These are phyloP conservation scores for Peromyscus melanophrys DNA, from an alignment of 2,797 vertebrate species.

Conservation along the genomic window DNA sequence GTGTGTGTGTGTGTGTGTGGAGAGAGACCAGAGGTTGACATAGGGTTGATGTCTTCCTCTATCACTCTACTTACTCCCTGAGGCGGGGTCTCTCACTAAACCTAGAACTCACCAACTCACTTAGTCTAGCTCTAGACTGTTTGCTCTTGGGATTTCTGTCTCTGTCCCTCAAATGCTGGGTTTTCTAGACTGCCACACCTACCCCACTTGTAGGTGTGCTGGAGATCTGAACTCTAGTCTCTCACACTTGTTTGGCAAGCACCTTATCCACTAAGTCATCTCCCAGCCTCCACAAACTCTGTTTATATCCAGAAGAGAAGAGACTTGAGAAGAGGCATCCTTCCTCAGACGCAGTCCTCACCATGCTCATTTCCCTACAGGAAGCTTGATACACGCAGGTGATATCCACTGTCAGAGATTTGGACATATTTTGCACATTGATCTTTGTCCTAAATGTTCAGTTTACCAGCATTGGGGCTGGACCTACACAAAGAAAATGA, in stretches of 20 bases:
- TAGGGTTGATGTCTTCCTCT: neutral
- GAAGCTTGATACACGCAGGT: neutral
- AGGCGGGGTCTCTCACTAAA: neutral
- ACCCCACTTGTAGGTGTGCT: neutral
- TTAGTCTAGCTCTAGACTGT: neutral
- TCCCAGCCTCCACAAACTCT: neutral
- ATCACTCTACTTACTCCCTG: neutral
- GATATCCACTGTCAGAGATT: slow-evolving; percentile 21
- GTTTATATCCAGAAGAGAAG: neutral
- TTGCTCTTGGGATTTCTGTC: neutral
- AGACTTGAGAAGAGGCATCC: neutral
- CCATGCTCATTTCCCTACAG: neutral
- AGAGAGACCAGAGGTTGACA: neutral
- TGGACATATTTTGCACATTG: slow-evolving; percentile 1
- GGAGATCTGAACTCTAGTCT: neutral
- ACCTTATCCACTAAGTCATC: neutral
- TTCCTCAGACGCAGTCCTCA: neutral
- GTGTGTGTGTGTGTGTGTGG: neutral
- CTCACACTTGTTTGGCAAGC: neutral
- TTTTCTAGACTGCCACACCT: neutral
- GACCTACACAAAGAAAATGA: slow-evolving; percentile 14
- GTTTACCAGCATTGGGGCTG: slow-evolving; percentile 10
- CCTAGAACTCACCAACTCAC: neutral
- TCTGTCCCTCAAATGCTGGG: neutral
- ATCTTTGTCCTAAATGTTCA: slow-evolving; percentile 15